Conservation (phyloP, 2,888 invertebrate species). For the Elgonia sp. region DNA sequence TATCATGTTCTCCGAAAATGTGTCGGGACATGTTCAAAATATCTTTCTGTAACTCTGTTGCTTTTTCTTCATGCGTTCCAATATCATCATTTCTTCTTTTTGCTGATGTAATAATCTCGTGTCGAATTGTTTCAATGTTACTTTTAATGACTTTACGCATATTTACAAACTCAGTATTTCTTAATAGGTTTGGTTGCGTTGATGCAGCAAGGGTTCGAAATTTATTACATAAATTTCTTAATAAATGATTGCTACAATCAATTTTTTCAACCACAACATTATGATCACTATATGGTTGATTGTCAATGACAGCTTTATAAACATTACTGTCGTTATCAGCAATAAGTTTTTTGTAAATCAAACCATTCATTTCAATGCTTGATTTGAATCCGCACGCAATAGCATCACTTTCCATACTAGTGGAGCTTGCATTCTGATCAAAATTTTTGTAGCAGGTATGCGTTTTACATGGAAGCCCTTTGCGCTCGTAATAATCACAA, state of each 20-base stretch:
- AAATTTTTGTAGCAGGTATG: too few species aligned
- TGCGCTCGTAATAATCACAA: too few species aligned
- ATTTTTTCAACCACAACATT: constrained; percentile 56
- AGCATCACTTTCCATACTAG: too few species aligned
- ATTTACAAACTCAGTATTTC: neutral
- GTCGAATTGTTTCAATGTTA: neutral
- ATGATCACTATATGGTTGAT: constrained; percentile 53
- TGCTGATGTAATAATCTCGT: neutral
- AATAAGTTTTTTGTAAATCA: constrained; percentile 49
- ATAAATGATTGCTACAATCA: constrained; percentile 68
- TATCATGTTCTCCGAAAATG: constrained; percentile 75
- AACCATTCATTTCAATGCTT: too few species aligned
- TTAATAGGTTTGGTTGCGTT: neutral
- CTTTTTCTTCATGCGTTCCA: neutral
- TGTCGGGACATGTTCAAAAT: constrained; percentile 49
- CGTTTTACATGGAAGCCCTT: too few species aligned
- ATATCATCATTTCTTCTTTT: neutral
- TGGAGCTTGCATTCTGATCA: too few species aligned
- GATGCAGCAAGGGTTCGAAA: neutral
- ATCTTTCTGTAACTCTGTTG: neutral
- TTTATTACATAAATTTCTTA: constrained; percentile 46
- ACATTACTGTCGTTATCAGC: constrained; percentile 69
- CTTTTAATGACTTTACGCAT: neutral
- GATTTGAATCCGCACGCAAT: too few species aligned
- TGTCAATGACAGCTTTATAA: constrained; percentile 45